phyloP scores from a whole-genome alignment of 2,797 vertebrate genomes.

The Enteromius trimaculatus region DNA sequence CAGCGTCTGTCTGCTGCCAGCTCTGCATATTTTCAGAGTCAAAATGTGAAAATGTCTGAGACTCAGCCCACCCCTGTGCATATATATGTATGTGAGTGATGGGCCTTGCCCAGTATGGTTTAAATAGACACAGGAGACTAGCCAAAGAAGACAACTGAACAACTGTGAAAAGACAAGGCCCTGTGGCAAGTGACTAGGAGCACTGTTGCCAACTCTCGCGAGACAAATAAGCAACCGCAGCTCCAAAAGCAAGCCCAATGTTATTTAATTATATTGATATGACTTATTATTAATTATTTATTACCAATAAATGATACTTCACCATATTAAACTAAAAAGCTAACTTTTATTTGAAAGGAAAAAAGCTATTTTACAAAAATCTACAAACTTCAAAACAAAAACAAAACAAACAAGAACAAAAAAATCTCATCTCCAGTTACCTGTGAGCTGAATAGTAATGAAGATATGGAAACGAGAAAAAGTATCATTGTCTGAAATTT shows the following conservation, averaged over 20 bases:
- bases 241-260: neutral
- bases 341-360: no score
- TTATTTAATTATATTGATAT: neutral
- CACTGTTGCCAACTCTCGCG: neutral
- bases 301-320: neutral
- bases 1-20: conserved; percentile 76
- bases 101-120: conserved; percentile 34
- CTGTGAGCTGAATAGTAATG: neutral
- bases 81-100: conserved; percentile 24
- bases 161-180: conserved; percentile 32
- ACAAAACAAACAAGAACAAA: no score
- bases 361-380: no score
- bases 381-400: no score
- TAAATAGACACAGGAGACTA: conserved; percentile 37
- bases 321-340: neutral
- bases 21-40: conserved; percentile 80
- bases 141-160: conserved; percentile 36
- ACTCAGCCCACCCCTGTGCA: conserved; percentile 29
- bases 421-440: neutral
- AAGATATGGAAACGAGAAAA: neutral
- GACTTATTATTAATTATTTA: neutral
- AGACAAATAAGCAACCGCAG: neutral
- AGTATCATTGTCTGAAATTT: neutral
- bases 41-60: conserved; percentile 72
- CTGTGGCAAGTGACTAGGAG: conserved; percentile 19